Conservation (phyloP, 2,797 vertebrate genomes). For the Girardinus metallicus region DNA sequence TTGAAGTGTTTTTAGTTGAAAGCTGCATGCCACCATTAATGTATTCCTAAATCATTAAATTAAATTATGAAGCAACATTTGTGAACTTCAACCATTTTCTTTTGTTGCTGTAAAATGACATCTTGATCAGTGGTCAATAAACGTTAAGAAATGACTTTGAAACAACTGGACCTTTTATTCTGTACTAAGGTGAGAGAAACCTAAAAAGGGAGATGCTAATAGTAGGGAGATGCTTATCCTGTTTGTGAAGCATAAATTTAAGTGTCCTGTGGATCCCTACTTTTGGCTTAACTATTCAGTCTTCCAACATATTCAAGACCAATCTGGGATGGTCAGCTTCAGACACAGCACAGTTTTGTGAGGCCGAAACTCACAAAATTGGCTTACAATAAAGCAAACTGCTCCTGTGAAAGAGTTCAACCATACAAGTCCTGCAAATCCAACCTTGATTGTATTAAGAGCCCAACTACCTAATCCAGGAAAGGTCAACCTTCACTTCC, state of each 20-base stretch:
- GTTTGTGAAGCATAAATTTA: neutral
- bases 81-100: neutral
- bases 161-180: neutral
- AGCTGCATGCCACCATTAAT: neutral
- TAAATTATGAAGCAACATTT: neutral
- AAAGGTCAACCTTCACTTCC: conserved; percentile 10
- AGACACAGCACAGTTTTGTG: too few relatives aligned
- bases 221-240: too few relatives aligned
- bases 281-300: neutral
- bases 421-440: neutral
- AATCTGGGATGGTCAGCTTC: neutral
- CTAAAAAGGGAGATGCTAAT: neutral
- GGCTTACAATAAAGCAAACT: neutral
- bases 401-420: neutral
- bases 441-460: conserved; percentile 22
- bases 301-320: neutral
- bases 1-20: neutral
- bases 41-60: neutral
- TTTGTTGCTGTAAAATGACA: neutral
- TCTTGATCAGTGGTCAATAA: neutral
- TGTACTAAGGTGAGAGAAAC: neutral
- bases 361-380: neutral
- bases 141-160: neutral
- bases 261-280: neutral
- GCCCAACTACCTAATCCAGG: conserved; percentile 3